Evolutionary conservation across 2,113 vertebrate species (phyloP).

Genomic region (Petaurus breviceps): DNA sequence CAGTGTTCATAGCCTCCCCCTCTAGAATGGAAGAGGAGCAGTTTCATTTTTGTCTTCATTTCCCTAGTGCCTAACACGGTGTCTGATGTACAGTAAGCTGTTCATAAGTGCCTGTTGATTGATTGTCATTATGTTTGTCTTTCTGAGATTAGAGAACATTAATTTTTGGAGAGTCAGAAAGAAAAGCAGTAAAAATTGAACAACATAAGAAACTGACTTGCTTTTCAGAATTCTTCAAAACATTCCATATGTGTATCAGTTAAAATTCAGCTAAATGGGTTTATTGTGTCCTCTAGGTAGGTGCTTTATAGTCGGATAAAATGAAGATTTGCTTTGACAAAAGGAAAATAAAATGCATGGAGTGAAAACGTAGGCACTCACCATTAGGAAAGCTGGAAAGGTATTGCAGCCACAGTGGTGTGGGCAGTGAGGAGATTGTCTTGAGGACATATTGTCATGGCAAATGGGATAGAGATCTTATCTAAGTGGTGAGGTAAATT

Average conservation of each 20-base stretch:
- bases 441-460: conserved; percentile 15
- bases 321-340: too few species aligned
- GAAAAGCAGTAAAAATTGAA: conserved; percentile 3
- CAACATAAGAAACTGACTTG: neutral
- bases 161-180: conserved; percentile 42
- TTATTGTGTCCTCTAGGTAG: neutral
- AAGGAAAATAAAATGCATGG: neutral
- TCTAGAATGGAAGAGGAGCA: too few species aligned
- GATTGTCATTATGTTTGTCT: too few species aligned
- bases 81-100: too few species aligned
- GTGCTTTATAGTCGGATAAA: neutral
- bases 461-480: neutral
- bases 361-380: neutral
- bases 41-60: too few species aligned
- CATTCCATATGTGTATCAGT: neutral
- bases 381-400: neutral
- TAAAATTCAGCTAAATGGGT: neutral
- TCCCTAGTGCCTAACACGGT: too few species aligned
- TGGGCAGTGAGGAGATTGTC: neutral
- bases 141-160: neutral
- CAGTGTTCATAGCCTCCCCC: too few species aligned
- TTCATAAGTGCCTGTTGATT: too few species aligned
- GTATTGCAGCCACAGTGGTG: neutral
- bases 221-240: neutral
- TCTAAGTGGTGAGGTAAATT: neutral